Conservation (phyloP, 2,113 vertebrate genomes). For the Pseudolaguvia tuberculata region DNA sequence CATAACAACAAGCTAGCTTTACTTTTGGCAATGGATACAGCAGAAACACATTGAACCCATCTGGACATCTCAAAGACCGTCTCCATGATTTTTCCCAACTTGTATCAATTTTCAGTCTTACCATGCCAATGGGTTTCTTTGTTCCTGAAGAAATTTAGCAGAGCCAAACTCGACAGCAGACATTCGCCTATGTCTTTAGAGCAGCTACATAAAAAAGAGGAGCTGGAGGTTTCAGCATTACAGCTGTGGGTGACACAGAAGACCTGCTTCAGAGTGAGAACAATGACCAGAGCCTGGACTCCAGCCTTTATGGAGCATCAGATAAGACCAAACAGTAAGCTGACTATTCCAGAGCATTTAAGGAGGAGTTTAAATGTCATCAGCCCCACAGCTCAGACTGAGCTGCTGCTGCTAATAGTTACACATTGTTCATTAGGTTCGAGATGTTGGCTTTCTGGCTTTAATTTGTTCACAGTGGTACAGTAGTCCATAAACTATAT, state of each 20-base stretch:
- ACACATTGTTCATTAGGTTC: constrained; percentile 48
- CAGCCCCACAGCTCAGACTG: constrained; percentile 24
- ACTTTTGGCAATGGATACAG: neutral
- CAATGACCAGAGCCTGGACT: constrained; percentile 51
- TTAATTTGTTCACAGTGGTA: constrained; percentile 51
- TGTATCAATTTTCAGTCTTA: neutral
- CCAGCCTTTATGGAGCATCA: constrained; percentile 54
- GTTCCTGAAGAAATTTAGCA: neutral
- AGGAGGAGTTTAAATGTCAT: constrained; percentile 57
- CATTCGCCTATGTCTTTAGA: constrained; percentile 3
- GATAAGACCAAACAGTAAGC: constrained; percentile 59
- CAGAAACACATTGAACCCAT: neutral
- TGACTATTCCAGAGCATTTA: constrained; percentile 57
- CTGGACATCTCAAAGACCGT: constrained; percentile 1
- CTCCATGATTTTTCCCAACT: constrained; percentile 2
- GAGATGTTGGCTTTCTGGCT: constrained; percentile 30
- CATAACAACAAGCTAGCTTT: neutral
- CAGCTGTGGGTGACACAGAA: constrained; percentile 34
- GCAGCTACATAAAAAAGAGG: constrained; percentile 1
- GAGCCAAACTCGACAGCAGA: neutral
- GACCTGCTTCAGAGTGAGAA: constrained; percentile 49
- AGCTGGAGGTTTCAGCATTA: constrained; percentile 18
- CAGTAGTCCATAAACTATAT: constrained; percentile 47
- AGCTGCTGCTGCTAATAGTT: constrained; percentile 23
- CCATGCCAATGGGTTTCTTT: neutral